Evolutionary conservation across 1,140 invertebrate genomes (phyloP).

Genomic region (Drosophila nebulosa): DNA sequence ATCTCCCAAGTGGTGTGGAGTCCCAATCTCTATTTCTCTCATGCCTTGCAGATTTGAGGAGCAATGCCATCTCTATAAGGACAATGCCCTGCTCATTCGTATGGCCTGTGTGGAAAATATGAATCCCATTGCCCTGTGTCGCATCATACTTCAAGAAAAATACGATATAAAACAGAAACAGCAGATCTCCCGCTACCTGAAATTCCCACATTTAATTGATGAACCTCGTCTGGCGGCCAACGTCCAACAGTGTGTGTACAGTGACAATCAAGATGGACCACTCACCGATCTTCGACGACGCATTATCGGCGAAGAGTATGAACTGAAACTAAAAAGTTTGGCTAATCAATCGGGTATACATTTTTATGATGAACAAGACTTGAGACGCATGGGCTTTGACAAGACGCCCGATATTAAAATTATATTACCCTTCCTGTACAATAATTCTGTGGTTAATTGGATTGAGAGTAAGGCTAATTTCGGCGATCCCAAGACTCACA

Average conservation of each 20-base stretch:
- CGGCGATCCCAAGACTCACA: constrained; percentile 91
- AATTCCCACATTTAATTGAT: constrained; percentile 86
- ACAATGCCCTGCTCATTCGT: constrained; percentile 82
- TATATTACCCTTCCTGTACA: constrained; percentile 92
- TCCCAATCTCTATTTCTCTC: background rate
- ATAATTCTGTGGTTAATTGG: constrained; percentile 95
- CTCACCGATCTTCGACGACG: constrained; percentile 87
- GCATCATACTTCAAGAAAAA: constrained; percentile 85
- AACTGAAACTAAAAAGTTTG: constrained; percentile 85
- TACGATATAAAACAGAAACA: constrained; percentile 67
- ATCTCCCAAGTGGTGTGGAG: background rate
- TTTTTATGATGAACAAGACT: constrained; percentile 91
- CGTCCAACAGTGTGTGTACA: constrained; percentile 84
- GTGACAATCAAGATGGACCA: constrained; percentile 88
- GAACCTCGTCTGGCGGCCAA: constrained; percentile 86
- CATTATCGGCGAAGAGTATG: constrained; percentile 89
- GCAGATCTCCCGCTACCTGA: constrained; percentile 84
- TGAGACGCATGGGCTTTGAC: constrained; percentile 92
- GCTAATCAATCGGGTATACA: constrained; percentile 84
- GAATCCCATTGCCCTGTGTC: constrained; percentile 85
- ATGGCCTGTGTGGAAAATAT: constrained; percentile 83
- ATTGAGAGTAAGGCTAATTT: constrained; percentile 98
- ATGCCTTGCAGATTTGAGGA: constrained; percentile 47
- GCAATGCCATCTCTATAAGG: constrained; percentile 77
- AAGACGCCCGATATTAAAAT: constrained; percentile 97